phyloP scores from a whole-genome alignment of 2,797 vertebrate species.

The Sternotherus odoratus region DNA sequence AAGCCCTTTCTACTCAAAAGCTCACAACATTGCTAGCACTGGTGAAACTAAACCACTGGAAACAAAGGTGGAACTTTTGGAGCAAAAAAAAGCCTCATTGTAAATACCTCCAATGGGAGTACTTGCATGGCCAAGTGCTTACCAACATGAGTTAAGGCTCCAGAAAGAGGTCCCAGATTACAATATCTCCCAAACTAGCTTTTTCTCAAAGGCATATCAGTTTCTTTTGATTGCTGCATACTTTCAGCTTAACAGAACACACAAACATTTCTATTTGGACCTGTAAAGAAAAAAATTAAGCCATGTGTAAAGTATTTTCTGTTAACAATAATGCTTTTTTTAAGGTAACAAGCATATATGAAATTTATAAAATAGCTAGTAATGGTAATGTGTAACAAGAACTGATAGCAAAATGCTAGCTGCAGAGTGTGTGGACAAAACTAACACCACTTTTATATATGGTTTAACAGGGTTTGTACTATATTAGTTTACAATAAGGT shows the following conservation, averaged over 20 bases:
- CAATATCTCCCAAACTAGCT: background rate
- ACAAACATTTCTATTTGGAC: background rate
- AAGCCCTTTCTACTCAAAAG: background rate
- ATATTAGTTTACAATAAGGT: background rate
- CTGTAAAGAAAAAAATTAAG: background rate
- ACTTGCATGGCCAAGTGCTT: background rate
- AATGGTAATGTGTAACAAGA: slow-evolving; percentile 13
- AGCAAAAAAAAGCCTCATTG: background rate
- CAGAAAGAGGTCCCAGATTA: background rate
- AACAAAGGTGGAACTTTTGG: accelerated
- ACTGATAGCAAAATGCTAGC: background rate
- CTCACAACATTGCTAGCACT: background rate
- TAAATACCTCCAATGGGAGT: background rate
- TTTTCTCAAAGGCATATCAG: background rate
- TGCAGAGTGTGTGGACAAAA: background rate
- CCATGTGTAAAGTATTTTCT: slow-evolving; percentile 1
- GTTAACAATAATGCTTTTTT: background rate
- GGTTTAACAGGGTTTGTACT: slow-evolving; percentile 16
- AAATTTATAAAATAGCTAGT: background rate
- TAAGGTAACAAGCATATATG: background rate
- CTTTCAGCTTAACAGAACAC: background rate
- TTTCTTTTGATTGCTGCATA: background rate
- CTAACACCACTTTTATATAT: background rate
- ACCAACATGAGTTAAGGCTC: background rate
- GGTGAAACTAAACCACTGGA: background rate